phyloP scores from a whole-genome alignment of 2,113 vertebrate species.

The Noturus placidus region DNA sequence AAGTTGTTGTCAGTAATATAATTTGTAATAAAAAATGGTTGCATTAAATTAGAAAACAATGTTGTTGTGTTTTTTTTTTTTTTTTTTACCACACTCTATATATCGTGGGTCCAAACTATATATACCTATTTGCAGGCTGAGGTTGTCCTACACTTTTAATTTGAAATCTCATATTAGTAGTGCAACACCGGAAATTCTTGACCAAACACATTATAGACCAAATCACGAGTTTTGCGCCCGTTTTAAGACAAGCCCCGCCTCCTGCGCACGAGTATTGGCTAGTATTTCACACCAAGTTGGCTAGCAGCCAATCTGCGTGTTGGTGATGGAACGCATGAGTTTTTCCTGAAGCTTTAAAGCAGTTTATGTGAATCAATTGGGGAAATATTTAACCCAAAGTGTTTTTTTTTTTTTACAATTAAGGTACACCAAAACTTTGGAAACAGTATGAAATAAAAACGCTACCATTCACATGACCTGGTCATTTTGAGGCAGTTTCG shows the following conservation, averaged over 20 bases:
- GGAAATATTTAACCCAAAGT: not conserved
- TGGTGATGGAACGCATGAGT: not conserved
- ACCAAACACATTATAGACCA: too few relatives aligned
- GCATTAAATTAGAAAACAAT: not conserved
- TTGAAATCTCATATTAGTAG: not conserved
- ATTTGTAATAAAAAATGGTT: not conserved
- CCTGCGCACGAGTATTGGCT: not conserved
- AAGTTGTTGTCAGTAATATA: not conserved
- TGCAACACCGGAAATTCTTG: not conserved
- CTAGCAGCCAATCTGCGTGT: too few relatives aligned
- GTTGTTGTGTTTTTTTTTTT: too few relatives aligned
- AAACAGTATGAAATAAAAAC: not conserved
- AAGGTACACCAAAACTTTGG: not conserved
- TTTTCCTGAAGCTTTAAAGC: not conserved
- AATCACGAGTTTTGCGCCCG: slow-evolving; percentile 10
- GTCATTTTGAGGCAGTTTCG: not conserved
- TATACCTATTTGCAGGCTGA: not conserved
- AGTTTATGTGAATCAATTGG: not conserved
- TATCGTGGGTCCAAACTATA: too few relatives aligned
- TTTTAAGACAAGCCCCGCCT: not conserved
- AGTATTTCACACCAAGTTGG: not conserved
- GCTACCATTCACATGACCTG: not conserved
- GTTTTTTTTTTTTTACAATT: not conserved
- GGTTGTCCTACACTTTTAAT: not conserved
- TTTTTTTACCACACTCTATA: too few relatives aligned